phyloP scores from a whole-genome alignment of 2,113 vertebrate genomes.

The Entelurus aequoreus region DNA sequence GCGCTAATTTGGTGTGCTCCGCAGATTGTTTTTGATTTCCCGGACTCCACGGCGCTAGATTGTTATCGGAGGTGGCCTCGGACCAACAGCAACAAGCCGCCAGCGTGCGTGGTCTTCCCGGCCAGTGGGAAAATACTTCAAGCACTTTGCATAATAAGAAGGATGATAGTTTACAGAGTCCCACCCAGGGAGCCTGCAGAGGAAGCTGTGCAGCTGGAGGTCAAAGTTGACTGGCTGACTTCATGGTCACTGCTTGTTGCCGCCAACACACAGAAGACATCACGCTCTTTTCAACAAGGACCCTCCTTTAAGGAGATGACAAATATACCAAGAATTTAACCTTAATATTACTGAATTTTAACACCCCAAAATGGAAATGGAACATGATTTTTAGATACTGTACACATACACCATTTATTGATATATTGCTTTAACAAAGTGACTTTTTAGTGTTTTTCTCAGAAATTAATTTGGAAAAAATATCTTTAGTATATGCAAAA shows the following conservation, averaged over 20 bases:
- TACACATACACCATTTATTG: no score
- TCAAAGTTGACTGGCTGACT: conserved; percentile 43
- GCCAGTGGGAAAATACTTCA: conserved; percentile 10
- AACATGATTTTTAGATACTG: no score
- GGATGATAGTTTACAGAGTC: conserved; percentile 47
- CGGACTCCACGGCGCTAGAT: conserved; percentile 51
- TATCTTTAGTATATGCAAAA: no score
- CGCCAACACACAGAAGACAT: conserved; percentile 30
- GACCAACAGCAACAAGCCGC: conserved; percentile 66
- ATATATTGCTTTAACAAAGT: no score
- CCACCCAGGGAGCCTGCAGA: conserved; percentile 62
- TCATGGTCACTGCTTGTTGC: conserved; percentile 45
- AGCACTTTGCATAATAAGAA: neutral
- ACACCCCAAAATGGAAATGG: neutral
- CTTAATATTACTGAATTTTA: neutral
- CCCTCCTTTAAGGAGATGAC: neutral
- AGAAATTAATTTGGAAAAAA: no score
- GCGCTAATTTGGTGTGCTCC: conserved; percentile 59
- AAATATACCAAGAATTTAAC: neutral
- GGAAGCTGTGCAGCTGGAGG: conserved; percentile 62
- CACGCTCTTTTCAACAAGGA: conserved; percentile 11
- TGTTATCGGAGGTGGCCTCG: conserved; percentile 56
- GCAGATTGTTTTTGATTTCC: conserved; percentile 68
- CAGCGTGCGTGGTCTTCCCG: conserved; percentile 33
- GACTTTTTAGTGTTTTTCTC: no score